Evolutionary conservation across 1,140 invertebrate species (phyloP).

Genomic region (Harpegnathos saltator): DNA sequence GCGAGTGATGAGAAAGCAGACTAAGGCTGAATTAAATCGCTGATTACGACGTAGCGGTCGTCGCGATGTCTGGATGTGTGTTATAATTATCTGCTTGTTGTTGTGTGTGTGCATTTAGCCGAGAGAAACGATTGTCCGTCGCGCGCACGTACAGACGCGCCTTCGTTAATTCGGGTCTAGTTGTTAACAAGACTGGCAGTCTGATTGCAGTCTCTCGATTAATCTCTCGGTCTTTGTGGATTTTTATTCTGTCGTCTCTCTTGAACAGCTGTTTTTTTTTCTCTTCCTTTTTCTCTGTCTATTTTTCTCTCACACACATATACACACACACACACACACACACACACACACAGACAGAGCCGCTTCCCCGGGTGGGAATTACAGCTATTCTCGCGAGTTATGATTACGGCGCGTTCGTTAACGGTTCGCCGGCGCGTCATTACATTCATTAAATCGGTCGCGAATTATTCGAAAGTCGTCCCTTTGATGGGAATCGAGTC

Average conservation of each 20-base stretch:
- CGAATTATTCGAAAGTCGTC: constrained; percentile 50
- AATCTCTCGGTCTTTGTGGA: neutral
- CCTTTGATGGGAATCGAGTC: constrained; percentile 63
- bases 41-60: neutral
- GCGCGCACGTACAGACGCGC: no score
- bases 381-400: constrained; percentile 17
- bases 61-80: constrained; percentile 1
- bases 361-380: neutral
- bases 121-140: no score
- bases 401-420: constrained; percentile 35
- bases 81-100: no score
- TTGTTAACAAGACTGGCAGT: neutral
- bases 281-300: no score
- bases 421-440: neutral
- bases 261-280: no score
- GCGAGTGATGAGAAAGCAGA: neutral
- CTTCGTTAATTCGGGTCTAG: neutral
- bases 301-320: no score
- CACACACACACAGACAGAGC: neutral
- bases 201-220: neutral
- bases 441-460: constrained; percentile 24
- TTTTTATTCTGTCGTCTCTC: neutral
- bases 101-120: no score
- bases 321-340: no score
- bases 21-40: constrained; percentile 20